Conservation (phyloP, 2,113 vertebrate species). For the Nesogale talazaci region DNA sequence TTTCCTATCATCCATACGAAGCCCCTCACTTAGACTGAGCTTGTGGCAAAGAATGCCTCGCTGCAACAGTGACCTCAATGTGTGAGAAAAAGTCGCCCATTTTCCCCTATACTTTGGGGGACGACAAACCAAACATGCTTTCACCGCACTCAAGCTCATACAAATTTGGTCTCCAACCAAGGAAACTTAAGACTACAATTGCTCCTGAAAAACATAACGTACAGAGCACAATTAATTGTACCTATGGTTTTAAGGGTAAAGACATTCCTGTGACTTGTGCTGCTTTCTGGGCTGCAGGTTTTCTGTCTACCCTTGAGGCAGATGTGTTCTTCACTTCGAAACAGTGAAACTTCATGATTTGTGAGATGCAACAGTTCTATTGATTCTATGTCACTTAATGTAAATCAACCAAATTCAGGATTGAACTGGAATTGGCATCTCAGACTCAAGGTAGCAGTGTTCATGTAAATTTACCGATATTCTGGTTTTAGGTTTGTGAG, state of each 20-base stretch:
- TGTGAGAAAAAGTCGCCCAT: conserved; percentile 83
- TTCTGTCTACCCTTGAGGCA: conserved; percentile 88
- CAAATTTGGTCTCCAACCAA: conserved; percentile 91
- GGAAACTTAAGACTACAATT: conserved; percentile 89
- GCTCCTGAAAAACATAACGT: conserved; percentile 86
- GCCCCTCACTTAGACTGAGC: conserved; percentile 83
- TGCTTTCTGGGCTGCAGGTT: conserved; percentile 87
- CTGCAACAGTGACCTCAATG: conserved; percentile 85
- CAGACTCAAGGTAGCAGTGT: conserved; percentile 87
- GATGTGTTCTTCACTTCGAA: conserved; percentile 84
- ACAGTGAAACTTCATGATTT: conserved; percentile 85
- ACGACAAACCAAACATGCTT: conserved; percentile 85
- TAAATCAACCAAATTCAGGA: conserved; percentile 84
- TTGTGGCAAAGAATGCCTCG: conserved; percentile 84
- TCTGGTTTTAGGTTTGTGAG: conserved; percentile 86
- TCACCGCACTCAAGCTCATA: conserved; percentile 78
- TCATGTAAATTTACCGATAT: conserved; percentile 85
- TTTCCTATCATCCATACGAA: conserved; percentile 77
- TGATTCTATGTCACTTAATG: conserved; percentile 85
- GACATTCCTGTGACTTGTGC: conserved; percentile 83
- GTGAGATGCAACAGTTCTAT: conserved; percentile 86
- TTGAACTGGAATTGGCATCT: conserved; percentile 87
- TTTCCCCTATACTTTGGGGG: conserved; percentile 89
- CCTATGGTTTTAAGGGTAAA: conserved; percentile 88
- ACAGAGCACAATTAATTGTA: conserved; percentile 86